Base-by-base conservation (phyloP, 2,797 vertebrate genomes). In the Sebastes steindachneri region DNA sequence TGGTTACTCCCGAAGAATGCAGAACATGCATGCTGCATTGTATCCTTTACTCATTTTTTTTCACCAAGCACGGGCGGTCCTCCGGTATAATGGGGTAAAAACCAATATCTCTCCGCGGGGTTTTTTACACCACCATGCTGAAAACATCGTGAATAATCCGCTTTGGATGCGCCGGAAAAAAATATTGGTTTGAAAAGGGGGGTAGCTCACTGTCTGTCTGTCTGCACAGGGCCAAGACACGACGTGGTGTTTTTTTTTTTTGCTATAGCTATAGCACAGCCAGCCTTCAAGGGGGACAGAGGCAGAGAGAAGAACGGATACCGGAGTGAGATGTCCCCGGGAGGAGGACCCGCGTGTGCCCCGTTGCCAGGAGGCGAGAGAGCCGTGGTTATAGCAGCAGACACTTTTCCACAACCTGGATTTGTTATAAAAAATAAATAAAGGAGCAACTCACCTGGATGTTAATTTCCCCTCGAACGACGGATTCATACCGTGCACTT, bases 331-430 rank as follows among this genome's bases (percentile, higher is more conserved):
- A 93, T 91, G 94, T 95, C 93, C 95, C 95, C 94, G 93, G 93
- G 93, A 95, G 93, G 93, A 94, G 94, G 92, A 95, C 93, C 94
- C 94, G 94, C 94, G 93, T 95, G 95, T 93, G 90, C 92, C 93
- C 93, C 93, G 92, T 89, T 92, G 94, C 95, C 95, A 95, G 95
- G 94, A 95, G 94, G 92, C 91, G 93, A 41, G 37, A 41, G 37
- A 94, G 89, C 91, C 31, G 82, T 63, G 89, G 37, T 41, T 41
- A 41, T 41, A 41, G 86, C 84, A 80, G 58, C 78, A 41, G 86
- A 91, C 89, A 93, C 90, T 93, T 93, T 90, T 64, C 15, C 15
- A 41, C 87, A 86, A 91, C 86, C 86, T 80, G 84, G 74, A 80
- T 77, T 58, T 57, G 72, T 41, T 41, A 41, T 41, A 33, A 29